Evolutionary conservation across 2,888 invertebrate genomes (phyloP).

Genomic region (Tethea ocularis): DNA sequence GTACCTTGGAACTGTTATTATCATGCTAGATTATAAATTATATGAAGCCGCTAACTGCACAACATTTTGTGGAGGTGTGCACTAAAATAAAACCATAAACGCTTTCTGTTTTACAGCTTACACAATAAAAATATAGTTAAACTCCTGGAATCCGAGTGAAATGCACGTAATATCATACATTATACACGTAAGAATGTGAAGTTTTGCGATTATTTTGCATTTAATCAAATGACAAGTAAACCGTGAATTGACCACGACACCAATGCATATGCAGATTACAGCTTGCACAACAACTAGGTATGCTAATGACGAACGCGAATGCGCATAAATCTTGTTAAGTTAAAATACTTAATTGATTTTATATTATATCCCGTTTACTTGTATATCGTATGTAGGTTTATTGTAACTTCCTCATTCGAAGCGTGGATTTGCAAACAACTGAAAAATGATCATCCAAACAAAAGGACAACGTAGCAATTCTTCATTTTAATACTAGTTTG

Average conservation of each 20-base stretch:
- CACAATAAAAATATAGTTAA: conserved; percentile 18
- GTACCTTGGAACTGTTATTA: conserved; percentile 4
- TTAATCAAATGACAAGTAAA: background rate
- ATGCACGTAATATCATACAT: background rate
- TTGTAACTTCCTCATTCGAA: background rate
- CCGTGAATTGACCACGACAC: background rate
- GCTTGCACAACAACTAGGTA: no score
- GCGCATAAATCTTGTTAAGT: background rate
- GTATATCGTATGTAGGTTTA: background rate
- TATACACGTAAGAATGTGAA: background rate
- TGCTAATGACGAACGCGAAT: background rate
- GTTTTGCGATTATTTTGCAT: background rate
- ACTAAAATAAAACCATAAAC: conserved; percentile 19
- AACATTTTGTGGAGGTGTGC: conserved; percentile 11
- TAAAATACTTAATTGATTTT: background rate
- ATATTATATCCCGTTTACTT: background rate
- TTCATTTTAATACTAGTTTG: background rate
- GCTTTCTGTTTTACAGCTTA: conserved; percentile 20
- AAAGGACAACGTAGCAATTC: background rate
- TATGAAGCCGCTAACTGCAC: conserved; percentile 16
- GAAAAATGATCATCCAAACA: no score
- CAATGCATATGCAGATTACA: background rate
- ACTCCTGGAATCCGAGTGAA: background rate
- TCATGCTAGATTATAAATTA: conserved; percentile 15
- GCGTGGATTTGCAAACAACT: no score